Evolutionary conservation across 2,888 invertebrate genomes (phyloP), one percentile per base, ranked within the genome.

Genomic region (Agrilus cyanescens): DNA sequence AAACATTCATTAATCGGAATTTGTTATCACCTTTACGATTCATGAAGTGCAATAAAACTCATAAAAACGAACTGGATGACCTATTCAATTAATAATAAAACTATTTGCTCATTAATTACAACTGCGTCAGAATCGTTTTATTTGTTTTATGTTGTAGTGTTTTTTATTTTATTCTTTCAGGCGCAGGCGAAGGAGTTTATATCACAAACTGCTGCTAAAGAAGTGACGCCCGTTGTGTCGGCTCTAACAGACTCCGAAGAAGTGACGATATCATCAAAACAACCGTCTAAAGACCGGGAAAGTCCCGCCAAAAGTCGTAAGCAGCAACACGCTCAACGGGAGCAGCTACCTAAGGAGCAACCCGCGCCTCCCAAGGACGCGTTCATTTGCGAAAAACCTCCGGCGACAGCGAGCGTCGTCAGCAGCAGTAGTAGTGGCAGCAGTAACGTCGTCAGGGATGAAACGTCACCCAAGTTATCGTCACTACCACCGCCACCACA

Each of bases 231-330:
- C 35, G 73, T 82, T 50, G 82, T 82, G 43, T 82, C 82, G 48
- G 82, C 82, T 48, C 78, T 78, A 67, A 75, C 78, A 43, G 78
- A 81, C 58, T 78, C 77, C 54, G 79, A 78, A 56, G 76, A 76
- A 62, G 74, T 77, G 61, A 75, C 75, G 63, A 56, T 66, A 50
- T 72, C 73, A 60, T 73, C 54, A 43, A 61, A 61, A 45, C 53
- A 53, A 41, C 56, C 57, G 43, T 51, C 57, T 12, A 63, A 63
- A 49, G 66, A 65, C 40, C 58, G 63, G 37, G 67, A 67, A 38
- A 67, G 67, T 55, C 67, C 67, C 4, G 59, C 57, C 13, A 66
- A 64, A 47, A 56, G 57, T n/a, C 50, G 56, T 32, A 62, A 63
- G 46, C 57, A 56, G 38, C 50, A 46, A 14, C 36, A 30, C 33